phyloP scores from a whole-genome alignment of 2,888 invertebrate species.

The Phalera bucephala region DNA sequence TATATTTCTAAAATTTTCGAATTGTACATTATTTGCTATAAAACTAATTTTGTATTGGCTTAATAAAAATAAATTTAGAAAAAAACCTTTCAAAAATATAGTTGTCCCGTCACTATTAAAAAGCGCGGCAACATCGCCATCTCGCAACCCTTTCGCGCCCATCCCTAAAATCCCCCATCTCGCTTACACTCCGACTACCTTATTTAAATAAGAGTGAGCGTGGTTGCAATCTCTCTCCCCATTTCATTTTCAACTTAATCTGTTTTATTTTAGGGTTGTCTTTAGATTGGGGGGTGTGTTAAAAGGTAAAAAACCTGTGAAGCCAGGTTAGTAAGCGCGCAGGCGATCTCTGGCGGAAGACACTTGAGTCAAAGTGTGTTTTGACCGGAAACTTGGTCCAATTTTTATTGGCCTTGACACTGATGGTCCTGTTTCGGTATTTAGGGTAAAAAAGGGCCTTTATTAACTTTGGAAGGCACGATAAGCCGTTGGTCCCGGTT shows the following conservation, averaged over 20 bases:
- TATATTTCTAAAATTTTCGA: no score
- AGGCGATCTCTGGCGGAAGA: slow-evolving; percentile 57
- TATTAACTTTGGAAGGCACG: no score
- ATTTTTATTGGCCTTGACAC: slow-evolving; percentile 52
- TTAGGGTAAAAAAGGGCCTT: slow-evolving; percentile 12
- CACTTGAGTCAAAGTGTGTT: slow-evolving; percentile 62
- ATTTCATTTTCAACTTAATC: slow-evolving; percentile 47
- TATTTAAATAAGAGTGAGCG: slow-evolving; percentile 79
- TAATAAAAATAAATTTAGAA: no score
- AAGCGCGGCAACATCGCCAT: slow-evolving; percentile 69
- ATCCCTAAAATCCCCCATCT: slow-evolving; percentile 52
- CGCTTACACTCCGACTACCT: slow-evolving; percentile 72
- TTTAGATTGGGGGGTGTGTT: slow-evolving; percentile 23
- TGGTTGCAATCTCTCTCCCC: slow-evolving; percentile 42
- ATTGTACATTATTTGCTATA: no score
- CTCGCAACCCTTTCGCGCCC: slow-evolving; percentile 54
- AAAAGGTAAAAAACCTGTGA: slow-evolving; percentile 61
- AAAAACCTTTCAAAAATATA: no score
- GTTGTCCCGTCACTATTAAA: slow-evolving; percentile 57
- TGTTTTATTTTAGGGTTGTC: slow-evolving; percentile 37
- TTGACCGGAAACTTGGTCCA: slow-evolving; percentile 66
- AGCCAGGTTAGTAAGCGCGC: slow-evolving; percentile 61
- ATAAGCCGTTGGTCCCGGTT: no score
- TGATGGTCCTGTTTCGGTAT: slow-evolving; percentile 18
- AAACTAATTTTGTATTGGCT: no score